Base-by-base conservation (phyloP, 2,113 vertebrate species). In the Oenanthe oenanthe region DNA sequence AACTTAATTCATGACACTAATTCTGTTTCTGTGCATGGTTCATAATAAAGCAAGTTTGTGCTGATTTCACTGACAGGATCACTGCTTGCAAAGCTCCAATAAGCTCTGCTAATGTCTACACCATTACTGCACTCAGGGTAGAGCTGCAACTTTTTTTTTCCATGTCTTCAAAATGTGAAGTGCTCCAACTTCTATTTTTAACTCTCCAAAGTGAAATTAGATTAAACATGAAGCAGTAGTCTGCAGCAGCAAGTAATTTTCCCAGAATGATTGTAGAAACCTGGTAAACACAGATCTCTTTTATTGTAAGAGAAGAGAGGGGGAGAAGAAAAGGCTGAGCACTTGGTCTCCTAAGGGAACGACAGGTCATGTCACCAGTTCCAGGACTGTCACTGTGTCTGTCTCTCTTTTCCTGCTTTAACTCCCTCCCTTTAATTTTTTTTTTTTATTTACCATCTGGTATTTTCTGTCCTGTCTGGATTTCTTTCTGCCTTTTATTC, bases 101-200 rank as follows among this genome's bases (percentile, higher is more conserved):
- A 38, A 71, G 15, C 65, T 40, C 36, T 50, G 75, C 45, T 91
- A 13, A 36, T 63, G 32, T 31, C 36, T 90, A 56, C 67, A 53
- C 56, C 58, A 2, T 60, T 74, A 8, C 85, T 95, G 96, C 78
- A 54, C 58, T 25, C 91, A 43, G 72, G 71, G 58, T 38, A 90
- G 66, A 57, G 53, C 72, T 89, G n/a, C 76, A 75, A 50, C 48
- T 36, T 77, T 65, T 45, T 63, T 50, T 85, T 58, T 65, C 38
- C 1, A 0, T 65, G 75, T 84, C 83, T 97, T 96, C 80, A 76
- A 95, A 95, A 91, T 71, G 36, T 7, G 48, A 95, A 88, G 73
- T 75, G 56, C 63, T 88, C 79, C 70, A 43, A 32, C 63, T 89
- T 87, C 86, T 97, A 76, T 97, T 97, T 97, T 97, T 96, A 96